Base-by-base conservation (phyloP, 2,113 vertebrate genomes). In the Thunnus maccoyii region DNA sequence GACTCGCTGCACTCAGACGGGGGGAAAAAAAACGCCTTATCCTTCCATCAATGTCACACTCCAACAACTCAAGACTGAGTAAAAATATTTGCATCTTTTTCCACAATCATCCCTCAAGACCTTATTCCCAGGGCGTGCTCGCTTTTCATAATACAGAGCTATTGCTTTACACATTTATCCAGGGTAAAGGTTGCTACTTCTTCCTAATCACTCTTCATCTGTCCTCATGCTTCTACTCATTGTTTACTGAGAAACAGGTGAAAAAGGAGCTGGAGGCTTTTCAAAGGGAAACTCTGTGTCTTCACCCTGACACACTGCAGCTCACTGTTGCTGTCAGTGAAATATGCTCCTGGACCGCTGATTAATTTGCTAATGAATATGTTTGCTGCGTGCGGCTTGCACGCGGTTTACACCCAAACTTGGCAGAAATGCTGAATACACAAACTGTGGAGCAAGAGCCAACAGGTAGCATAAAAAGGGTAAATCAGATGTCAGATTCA, bases 361-460 rank as follows among this genome's bases (percentile, higher is more conserved):
- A 93, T 90, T 89, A 86, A 93, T 92, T 91, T 86, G 73, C 87
- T 88, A 89, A 91, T 91, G 83, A 92, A 84, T 80, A 81, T 91
- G 68, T 89, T 91, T 83, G 76, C 69, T 62, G 85, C 56, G 75
- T 88, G 92, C 30, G 82, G 85, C 78, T 88, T 66, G 80, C 76
- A 80, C 77, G 86, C 30, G 57, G 79, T 93, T 92, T 89, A 83
- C 84, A 82, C 78, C 70, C 82, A 90, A 88, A 86, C 60, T 71
- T 85, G 86, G 86, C 78, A 86, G 81, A 88, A 82, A 75, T 5
- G 85, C 82, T 76, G 86, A 91, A 85, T 56, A 65, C 56, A 81
- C 89, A 88, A 86, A 63, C 78, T 60, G 72, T n/a, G 78, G 44
- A 47, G 88, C 90, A 92, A 85, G 82, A 86, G 85, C 82, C 76